Evolutionary conservation across 2,888 invertebrate genomes (phyloP), one percentile per base, ranked within the genome.

Genomic region (Brachycybe producta): DNA sequence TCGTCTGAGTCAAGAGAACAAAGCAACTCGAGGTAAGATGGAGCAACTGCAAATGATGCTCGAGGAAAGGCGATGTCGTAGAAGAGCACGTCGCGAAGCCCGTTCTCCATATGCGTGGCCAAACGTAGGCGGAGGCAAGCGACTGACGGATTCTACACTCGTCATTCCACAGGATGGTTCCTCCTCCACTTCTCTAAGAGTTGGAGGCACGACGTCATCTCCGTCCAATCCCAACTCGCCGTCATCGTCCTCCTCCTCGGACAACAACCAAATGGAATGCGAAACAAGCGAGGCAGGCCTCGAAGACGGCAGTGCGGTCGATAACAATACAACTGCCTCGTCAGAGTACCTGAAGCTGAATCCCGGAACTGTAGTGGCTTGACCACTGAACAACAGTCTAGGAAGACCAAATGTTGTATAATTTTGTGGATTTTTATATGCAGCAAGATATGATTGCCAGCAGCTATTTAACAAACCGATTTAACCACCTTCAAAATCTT

Each of bases 1-100:
- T n/a, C 70, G 72, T 8, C 67, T 77, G 51, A 79, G 79, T 43
- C 69, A 77, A 63, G 82, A 84, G 57, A 84, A 84, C 64, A 76
- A 77, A 58, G 82, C 82, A 59, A 82, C 84, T 5, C 81, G 84
- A 61, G 82, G 83, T 58, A 91, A 91, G 68, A 76, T 91, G 67
- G 84, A 87, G 62, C 84, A 85, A 57, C 71, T 91, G 48, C 79
- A 88, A 57, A 75, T 85, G 57, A 85, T 90, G 52, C 84, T 92
- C 85, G 87, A 87, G 60, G 86, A 91, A 66, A 77, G 85, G 61
- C 80, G 87, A 56, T 82, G 71, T 34, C 68, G 72, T 38, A 67
- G 76, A 40, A 68, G 70, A 58, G 73, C 86, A 56, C 75, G 85
- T 54, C 77, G 90, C 47, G 82, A 85, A 61, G 84, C 62, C 26